Percentiles rank a stretch among this genome's conserved stretches.
These are phyloP conservation scores for Camponotus fellah DNA, from an alignment of 2,888 invertebrate genomes.

Conservation along the genomic window DNA sequence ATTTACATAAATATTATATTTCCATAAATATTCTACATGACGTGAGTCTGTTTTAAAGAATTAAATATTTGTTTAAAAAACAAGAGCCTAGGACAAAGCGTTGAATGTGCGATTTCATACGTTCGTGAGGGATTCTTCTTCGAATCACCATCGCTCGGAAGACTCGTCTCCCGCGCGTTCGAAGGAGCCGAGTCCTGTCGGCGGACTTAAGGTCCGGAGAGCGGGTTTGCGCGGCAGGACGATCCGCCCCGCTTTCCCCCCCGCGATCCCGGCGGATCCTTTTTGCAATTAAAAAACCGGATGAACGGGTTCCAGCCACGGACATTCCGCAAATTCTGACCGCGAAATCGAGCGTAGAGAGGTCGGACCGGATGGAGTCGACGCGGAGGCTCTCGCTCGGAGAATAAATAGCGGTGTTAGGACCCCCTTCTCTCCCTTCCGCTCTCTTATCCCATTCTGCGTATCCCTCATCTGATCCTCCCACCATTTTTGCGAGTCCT, in stretches of 20 bases:
- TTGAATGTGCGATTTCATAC: neutral
- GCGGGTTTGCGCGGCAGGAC: constrained; percentile 61
- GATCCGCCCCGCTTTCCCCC: constrained; percentile 39
- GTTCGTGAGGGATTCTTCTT: constrained; percentile 11
- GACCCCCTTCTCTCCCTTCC: constrained; percentile 47
- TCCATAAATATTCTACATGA: neutral
- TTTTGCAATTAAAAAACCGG: constrained; percentile 86
- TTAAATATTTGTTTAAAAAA: neutral
- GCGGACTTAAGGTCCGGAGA: constrained; percentile 62
- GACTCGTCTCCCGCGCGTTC: constrained; percentile 42
- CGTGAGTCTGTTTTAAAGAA: neutral
- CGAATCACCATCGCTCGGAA: constrained; percentile 14
- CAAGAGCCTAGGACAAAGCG: neutral
- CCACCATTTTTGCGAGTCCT: constrained; percentile 25
- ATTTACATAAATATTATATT: neutral
- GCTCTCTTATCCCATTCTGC: constrained; percentile 6
- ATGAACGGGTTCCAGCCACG: constrained; percentile 84
- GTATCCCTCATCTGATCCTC: constrained; percentile 23
- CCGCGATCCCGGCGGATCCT: constrained; percentile 78
- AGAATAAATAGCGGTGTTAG: constrained; percentile 79
- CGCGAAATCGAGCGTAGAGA: constrained; percentile 82
- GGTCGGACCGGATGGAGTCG: constrained; percentile 57
- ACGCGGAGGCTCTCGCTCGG: constrained; percentile 58
- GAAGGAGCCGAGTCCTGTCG: constrained; percentile 50
- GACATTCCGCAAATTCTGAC: constrained; percentile 85